A percentile compares a stretch with the other conserved stretches of the same genome.
Evolutionary conservation across 1,140 invertebrate species (phyloP).

Genomic region (Paramacrobiotus metropolitanus): DNA sequence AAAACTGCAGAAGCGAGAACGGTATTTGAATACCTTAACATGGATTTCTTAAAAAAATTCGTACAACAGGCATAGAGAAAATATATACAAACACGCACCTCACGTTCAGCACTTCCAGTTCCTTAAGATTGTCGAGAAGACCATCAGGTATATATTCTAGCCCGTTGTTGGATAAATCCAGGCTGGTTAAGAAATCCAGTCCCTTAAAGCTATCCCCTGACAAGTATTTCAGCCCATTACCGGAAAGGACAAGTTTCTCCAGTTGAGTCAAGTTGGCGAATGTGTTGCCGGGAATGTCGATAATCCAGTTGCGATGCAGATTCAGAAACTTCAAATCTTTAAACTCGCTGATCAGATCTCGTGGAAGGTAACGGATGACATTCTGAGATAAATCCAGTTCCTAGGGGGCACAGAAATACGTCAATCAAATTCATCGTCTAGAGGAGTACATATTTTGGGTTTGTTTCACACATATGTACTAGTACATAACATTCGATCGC

Average conservation of each 20-base stretch:
- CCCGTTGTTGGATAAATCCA: constrained; percentile 2
- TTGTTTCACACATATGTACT: too few species aligned
- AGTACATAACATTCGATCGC: too few species aligned
- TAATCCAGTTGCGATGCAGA: constrained; percentile 1
- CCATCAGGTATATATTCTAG: constrained; percentile 1
- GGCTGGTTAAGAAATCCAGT: not conserved
- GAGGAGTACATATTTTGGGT: too few species aligned
- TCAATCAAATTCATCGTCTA: too few species aligned
- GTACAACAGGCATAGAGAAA: too few species aligned
- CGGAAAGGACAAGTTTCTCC: not conserved
- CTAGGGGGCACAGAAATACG: too few species aligned
- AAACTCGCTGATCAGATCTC: not conserved
- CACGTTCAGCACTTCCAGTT: not conserved
- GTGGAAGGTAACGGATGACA: not conserved
- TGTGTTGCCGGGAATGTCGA: constrained; percentile 2
- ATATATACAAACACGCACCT: too few species aligned
- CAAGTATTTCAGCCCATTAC: not conserved
- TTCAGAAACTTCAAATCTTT: not conserved
- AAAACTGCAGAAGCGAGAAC: too few species aligned
- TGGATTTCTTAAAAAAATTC: too few species aligned
- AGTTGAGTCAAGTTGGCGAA: not conserved
- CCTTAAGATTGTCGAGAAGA: not conserved
- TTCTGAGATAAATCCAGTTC: constrained; percentile 2
- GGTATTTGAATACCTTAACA: too few species aligned
- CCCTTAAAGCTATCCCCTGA: constrained; percentile 1